Percentiles rank a stretch among this genome's conserved stretches.
These are phyloP conservation scores for Triplophysa rosa DNA, from an alignment of 2,113 vertebrate genomes.

Conservation along the genomic window DNA sequence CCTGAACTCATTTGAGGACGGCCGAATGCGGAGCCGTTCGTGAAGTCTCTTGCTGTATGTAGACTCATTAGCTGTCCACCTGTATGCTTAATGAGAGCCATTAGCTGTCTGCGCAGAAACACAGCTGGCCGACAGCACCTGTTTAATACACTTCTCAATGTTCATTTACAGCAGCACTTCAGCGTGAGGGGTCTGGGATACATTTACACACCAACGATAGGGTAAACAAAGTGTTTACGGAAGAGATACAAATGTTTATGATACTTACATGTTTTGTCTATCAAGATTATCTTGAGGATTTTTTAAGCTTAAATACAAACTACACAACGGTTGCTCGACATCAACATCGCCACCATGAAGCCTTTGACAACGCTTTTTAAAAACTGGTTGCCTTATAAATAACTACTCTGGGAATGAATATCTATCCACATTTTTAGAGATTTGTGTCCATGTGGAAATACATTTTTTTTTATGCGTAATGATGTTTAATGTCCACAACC, in stretches of 20 bases:
- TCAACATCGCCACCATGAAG: too few relatives aligned
- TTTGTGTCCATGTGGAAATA: too few relatives aligned
- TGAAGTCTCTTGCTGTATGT: conserved; percentile 18
- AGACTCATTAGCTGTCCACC: conserved; percentile 62
- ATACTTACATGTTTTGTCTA: too few relatives aligned
- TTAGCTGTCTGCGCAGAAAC: conserved; percentile 68
- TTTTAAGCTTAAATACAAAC: too few relatives aligned
- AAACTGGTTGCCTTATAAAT: too few relatives aligned
- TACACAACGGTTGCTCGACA: too few relatives aligned
- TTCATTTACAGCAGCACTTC: conserved; percentile 27
- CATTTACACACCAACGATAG: conserved; percentile 20
- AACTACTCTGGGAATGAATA: too few relatives aligned
- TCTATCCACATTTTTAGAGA: too few relatives aligned
- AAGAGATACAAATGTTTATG: background rate
- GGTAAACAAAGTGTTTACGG: background rate
- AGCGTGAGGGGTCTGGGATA: background rate
- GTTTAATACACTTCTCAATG: conserved; percentile 57
- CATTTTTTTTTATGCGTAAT: too few relatives aligned
- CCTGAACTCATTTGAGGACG: conserved; percentile 49
- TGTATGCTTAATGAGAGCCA: conserved; percentile 69
- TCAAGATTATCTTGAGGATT: too few relatives aligned
- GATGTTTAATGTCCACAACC: too few relatives aligned
- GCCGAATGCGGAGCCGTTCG: background rate
- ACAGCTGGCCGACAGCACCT: conserved; percentile 66
- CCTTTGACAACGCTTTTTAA: too few relatives aligned